Percentiles rank a stretch among this genome's conserved stretches.
These are phyloP conservation scores for Lasaia peninsularis DNA, from an alignment of 1,140 invertebrate species.

Conservation along the genomic window DNA sequence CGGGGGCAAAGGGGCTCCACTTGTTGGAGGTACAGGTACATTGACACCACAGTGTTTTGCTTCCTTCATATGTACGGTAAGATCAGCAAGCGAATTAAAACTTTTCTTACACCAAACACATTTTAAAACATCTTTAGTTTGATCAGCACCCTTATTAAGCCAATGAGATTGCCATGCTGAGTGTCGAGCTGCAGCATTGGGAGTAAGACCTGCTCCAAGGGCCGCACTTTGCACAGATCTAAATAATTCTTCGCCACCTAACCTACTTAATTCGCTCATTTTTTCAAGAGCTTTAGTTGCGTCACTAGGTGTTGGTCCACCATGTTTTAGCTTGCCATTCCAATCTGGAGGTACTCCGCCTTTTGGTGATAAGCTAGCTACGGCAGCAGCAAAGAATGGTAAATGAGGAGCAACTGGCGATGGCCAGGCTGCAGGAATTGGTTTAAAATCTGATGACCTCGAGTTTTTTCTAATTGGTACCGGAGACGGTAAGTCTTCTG, in stretches of 20 bases:
- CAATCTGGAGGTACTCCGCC: slow-evolving; percentile 81
- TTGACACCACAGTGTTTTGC: slow-evolving; percentile 94
- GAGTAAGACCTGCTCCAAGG: slow-evolving; percentile 65
- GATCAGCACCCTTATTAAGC: slow-evolving; percentile 95
- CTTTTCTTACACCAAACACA: slow-evolving; percentile 98
- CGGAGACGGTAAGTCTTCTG: slow-evolving; percentile 81
- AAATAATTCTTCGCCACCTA: slow-evolving; percentile 87
- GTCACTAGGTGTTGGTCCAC: slow-evolving; percentile 82
- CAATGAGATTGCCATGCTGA: slow-evolving; percentile 97
- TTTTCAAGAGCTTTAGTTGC: slow-evolving; percentile 93
- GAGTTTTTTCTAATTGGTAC: slow-evolving; percentile 82
- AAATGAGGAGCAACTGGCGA: slow-evolving; percentile 87
- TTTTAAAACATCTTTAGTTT: slow-evolving; percentile 95
- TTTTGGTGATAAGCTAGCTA: slow-evolving; percentile 86
- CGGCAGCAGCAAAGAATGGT: slow-evolving; percentile 89
- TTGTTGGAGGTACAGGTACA: slow-evolving; percentile 83
- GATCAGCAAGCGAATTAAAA: slow-evolving; percentile 91
- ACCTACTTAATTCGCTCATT: slow-evolving; percentile 92
- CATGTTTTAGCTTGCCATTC: slow-evolving; percentile 89
- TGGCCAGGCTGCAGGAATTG: slow-evolving; percentile 85
- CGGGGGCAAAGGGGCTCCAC: slow-evolving; percentile 78
- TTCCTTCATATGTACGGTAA: slow-evolving; percentile 97
- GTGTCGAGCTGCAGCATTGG: slow-evolving; percentile 81
- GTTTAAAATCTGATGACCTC: slow-evolving; percentile 81
- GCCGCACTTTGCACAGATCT: slow-evolving; percentile 78